Evolutionary conservation across 2,888 invertebrate genomes (phyloP), one percentile per base, ranked within the genome.

Genomic region (Chymomyza fuscimana): DNA sequence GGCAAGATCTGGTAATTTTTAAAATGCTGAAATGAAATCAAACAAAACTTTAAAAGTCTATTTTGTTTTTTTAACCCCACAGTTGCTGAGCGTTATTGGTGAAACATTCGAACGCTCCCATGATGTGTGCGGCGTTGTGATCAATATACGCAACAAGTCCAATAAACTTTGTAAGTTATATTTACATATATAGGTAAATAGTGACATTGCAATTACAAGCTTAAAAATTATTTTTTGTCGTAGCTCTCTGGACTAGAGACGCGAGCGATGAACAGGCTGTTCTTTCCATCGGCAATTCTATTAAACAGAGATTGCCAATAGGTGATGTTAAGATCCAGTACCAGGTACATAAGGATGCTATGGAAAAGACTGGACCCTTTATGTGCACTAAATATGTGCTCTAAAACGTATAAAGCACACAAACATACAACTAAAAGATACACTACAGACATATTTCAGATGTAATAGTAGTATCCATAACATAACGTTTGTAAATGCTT

Each of bases 51-150:
- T 6, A 5, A 32, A 29, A 29, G 12, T 12, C 16, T 4, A 6
- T 1, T 10, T n/a, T 51, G 1, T 52, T 69, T 56, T 10, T 5
- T 16, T 59, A 25, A 32, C 7, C 32, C 0, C 32, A 40, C 79
- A 95, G 94, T 92, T 96, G 63, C 92, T 96, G 77, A 95, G 95
- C 89, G 93, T 98, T 90, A 98, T 99, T 93, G 99, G 99, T 62
- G 99, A 99, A 93, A 96, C 97, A 67, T 99, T 98, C 92, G 97
- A 97, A 79, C 94, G 95, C 89, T 95, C 97, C 71, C 96, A 97
- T 78, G 96, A 98, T 91, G 95, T 99, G 74, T 98, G 98, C 92
- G 99, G 99, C 65, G 98, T 98, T 78, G 98, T 98, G 78, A 97
- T 99, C 67, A 98, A 98, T 93, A 94, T 99, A 81, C 95, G 99